Percentiles rank a stretch among this genome's conserved stretches.
phyloP scores from a whole-genome alignment of 2,888 invertebrate genomes.

The Hymenopus coronatus region DNA sequence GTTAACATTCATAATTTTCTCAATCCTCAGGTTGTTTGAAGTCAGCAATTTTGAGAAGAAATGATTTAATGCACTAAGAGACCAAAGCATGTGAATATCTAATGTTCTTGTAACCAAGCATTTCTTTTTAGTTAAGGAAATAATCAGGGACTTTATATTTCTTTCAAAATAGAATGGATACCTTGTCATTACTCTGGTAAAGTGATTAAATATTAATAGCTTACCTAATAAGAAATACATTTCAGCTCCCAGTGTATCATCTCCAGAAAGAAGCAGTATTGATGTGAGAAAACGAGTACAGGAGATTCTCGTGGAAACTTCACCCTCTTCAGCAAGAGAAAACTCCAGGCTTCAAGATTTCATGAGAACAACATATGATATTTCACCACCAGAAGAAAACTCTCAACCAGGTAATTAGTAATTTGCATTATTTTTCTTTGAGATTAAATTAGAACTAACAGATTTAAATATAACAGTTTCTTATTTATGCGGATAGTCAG shows the following conservation, averaged over 20 bases:
- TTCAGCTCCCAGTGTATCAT: neutral
- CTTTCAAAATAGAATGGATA: no score
- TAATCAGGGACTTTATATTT: neutral
- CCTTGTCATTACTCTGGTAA: neutral
- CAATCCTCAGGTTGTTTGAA: no score
- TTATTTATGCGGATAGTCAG: no score
- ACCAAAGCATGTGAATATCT: no score
- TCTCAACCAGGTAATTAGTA: conserved; percentile 7
- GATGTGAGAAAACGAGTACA: conserved; percentile 29
- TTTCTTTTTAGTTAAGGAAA: no score
- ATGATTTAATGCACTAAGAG: no score
- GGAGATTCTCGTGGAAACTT: conserved; percentile 31
- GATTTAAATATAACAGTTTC: no score
- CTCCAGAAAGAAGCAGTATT: neutral
- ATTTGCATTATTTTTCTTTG: no score
- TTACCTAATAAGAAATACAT: neutral
- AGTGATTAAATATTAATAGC: neutral
- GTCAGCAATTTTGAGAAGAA: no score
- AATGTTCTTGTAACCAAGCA: no score
- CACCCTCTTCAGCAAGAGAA: conserved; percentile 20
- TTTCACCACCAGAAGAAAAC: conserved; percentile 32
- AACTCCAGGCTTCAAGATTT: conserved; percentile 34
- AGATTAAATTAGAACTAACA: no score
- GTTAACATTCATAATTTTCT: no score
- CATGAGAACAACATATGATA: conserved; percentile 37